phyloP scores from a whole-genome alignment of 2,113 vertebrate species.

The Gorsachius goisagi region DNA sequence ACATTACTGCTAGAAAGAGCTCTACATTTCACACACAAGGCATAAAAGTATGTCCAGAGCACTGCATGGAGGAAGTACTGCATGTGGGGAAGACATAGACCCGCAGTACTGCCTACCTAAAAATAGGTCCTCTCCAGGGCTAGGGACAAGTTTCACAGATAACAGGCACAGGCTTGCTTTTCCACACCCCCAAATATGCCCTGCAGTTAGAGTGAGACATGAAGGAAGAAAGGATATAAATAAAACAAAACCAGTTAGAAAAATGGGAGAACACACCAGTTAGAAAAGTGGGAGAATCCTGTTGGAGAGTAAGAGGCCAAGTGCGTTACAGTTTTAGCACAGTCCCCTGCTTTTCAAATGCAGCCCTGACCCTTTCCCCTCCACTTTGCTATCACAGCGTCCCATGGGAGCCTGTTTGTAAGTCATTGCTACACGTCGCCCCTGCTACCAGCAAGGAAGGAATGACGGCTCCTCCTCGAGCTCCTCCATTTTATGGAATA shows the following conservation, averaged over 20 bases:
- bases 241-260: not conserved
- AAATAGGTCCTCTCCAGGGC: constrained; percentile 6
- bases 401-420: not conserved
- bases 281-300: not conserved
- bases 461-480: not conserved
- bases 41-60: not conserved
- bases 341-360: not conserved
- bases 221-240: not conserved
- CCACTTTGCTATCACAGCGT: not conserved
- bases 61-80: not conserved
- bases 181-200: not conserved
- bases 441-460: not conserved
- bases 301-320: not conserved
- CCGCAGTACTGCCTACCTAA: not conserved
- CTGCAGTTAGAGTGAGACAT: not conserved
- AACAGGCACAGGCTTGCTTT: constrained; percentile 16
- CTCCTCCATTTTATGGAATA: not conserved
- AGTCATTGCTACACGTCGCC: accelerated
- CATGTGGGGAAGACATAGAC: not conserved
- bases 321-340: not conserved
- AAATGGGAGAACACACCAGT: not conserved
- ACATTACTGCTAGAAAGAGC: not conserved
- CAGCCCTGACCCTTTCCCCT: not conserved
- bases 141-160: not conserved
- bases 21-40: not conserved